Percentiles rank a stretch among this genome's conserved stretches.
phyloP scores from a whole-genome alignment of 2,113 vertebrate genomes.

The Phalacrocorax pelagicus region DNA sequence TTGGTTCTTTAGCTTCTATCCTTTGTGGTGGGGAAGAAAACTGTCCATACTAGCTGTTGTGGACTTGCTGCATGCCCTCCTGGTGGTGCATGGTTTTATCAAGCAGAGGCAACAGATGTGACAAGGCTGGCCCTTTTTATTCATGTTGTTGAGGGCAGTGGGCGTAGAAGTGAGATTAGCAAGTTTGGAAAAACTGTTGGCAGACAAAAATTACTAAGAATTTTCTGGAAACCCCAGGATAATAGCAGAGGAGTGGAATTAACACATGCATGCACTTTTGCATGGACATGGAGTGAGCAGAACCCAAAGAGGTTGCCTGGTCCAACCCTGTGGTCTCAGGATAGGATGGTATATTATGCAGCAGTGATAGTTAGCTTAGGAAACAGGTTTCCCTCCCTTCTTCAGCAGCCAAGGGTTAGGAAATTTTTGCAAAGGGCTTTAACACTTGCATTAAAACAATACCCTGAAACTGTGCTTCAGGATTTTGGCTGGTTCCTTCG shows the following conservation, averaged over 20 bases:
- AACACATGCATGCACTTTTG: neutral
- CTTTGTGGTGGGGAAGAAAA: neutral
- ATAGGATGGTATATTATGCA: neutral
- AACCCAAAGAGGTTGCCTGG: rapidly evolving
- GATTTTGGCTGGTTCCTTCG: too few relatives aligned
- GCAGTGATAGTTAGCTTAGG: neutral
- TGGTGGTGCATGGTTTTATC: neutral
- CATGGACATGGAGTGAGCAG: neutral
- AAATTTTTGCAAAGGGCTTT: neutral
- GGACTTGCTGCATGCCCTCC: neutral
- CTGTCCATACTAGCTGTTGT: neutral
- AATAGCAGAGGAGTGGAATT: neutral
- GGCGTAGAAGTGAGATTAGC: neutral
- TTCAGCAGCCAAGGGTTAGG: neutral
- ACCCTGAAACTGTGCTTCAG: neutral
- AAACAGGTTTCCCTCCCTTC: neutral
- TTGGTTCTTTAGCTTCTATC: neutral
- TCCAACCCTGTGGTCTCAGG: neutral
- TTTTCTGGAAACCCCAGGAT: neutral
- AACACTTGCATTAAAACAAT: neutral
- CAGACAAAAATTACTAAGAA: neutral
- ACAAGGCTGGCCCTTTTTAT: neutral
- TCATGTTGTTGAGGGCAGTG: neutral
- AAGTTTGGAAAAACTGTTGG: neutral
- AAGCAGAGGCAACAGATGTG: neutral